Conservation (phyloP, 2,888 invertebrate genomes). For the Zaprionus bogoriensis region DNA sequence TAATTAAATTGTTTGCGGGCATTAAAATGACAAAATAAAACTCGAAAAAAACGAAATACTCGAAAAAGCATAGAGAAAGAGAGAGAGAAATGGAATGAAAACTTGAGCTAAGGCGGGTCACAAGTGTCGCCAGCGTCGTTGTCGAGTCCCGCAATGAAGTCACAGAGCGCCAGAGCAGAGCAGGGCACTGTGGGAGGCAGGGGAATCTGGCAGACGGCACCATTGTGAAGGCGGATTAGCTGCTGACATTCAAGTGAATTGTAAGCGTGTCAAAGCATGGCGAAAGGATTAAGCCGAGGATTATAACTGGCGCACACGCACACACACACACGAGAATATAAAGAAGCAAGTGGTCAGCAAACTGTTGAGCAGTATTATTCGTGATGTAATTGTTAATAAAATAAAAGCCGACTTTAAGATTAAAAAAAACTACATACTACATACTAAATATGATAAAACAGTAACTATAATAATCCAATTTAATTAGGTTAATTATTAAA, state of each 20-base stretch:
- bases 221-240: conserved; percentile 70
- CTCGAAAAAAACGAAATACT: conserved; percentile 8
- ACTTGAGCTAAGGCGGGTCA: conserved; percentile 71
- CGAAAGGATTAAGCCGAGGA: conserved; percentile 71
- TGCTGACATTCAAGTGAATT: conserved; percentile 75
- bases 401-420: no score
- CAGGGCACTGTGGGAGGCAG: background rate
- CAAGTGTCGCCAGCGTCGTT: conserved; percentile 55
- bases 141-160: conserved; percentile 56
- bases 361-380: no score
- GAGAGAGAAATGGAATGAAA: conserved; percentile 44
- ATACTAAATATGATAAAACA: no score
- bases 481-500: no score
- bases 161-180: conserved; percentile 5
- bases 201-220: conserved; percentile 29
- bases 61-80: conserved; percentile 40
- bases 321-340: conserved; percentile 3
- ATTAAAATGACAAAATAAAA: conserved; percentile 72
- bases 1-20: conserved; percentile 77
- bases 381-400: no score
- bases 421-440: no score
- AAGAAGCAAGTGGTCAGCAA: no score
- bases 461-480: no score
- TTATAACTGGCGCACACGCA: conserved; percentile 56
- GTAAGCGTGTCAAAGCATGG: conserved; percentile 74